Percentiles rank a stretch among this genome's conserved stretches.
phyloP scores from a whole-genome alignment of 2,113 vertebrate species.

The Dasyprocta punctata region DNA sequence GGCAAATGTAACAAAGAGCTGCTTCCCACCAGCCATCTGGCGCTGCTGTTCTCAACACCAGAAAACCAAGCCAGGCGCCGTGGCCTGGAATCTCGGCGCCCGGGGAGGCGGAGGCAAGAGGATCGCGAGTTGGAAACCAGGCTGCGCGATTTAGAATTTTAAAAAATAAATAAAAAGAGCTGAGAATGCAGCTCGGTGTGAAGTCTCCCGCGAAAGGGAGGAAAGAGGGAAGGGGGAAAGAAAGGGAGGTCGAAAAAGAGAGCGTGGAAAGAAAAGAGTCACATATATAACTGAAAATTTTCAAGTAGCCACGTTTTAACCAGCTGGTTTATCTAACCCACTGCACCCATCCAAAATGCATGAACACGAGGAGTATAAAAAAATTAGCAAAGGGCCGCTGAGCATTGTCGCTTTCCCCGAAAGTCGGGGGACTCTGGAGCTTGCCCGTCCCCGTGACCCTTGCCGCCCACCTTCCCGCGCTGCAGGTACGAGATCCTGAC shows the following conservation, averaged over 20 bases:
- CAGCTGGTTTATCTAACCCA: not conserved
- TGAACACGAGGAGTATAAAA: not conserved
- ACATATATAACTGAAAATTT: not conserved
- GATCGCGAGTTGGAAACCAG: not conserved
- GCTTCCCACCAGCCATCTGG: not conserved
- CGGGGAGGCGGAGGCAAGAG: not conserved
- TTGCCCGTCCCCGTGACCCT: not conserved
- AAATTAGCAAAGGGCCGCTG: not conserved
- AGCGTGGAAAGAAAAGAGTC: not conserved
- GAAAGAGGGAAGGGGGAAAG: too few relatives aligned
- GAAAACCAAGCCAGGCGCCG: not conserved
- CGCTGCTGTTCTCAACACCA: not conserved
- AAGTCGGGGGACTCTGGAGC: not conserved
- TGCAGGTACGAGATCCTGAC: constrained; percentile 95
- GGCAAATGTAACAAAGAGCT: not conserved
- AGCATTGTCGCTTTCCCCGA: not conserved
- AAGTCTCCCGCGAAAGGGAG: not conserved
- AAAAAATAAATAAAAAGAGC: not conserved
- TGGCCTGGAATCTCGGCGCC: not conserved
- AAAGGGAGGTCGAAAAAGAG: not conserved
- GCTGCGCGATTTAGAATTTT: not conserved
- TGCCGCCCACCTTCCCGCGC: accelerated
- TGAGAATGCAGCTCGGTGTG: not conserved
- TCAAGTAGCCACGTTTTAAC: not conserved
- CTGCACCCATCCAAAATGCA: not conserved